These are phyloP conservation scores for Symphodus melops DNA, from an alignment of 2,113 vertebrate species.

Conservation along the genomic window DNA sequence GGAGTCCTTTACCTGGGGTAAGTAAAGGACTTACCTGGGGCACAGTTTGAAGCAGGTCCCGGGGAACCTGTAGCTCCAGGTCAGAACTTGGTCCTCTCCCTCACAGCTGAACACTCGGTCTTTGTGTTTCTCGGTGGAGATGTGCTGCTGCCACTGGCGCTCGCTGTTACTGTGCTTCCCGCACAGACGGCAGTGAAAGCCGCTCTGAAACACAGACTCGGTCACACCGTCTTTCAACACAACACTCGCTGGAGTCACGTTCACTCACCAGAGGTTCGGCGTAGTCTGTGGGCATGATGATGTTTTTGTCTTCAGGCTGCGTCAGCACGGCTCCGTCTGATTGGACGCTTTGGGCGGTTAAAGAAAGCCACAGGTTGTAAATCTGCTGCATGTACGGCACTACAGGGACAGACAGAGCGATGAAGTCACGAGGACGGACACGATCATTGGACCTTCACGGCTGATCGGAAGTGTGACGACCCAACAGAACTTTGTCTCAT, in stretches of 20 bases:
- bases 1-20: no score
- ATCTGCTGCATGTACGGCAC: slow-evolving; percentile 94
- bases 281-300: slow-evolving; percentile 95
- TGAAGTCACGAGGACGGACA: not conserved
- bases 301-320: slow-evolving; percentile 88
- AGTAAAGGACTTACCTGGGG: slow-evolving; percentile 78
- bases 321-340: slow-evolving; percentile 79
- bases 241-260: not conserved
- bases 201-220: slow-evolving; percentile 79
- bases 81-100: slow-evolving; percentile 88
- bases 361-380: slow-evolving; percentile 91
- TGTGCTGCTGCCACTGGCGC: slow-evolving; percentile 97
- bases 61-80: slow-evolving; percentile 94
- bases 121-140: slow-evolving; percentile 95
- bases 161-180: slow-evolving; percentile 96
- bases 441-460: no score
- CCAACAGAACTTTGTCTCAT: no score
- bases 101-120: slow-evolving; percentile 94
- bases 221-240: no score
- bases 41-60: slow-evolving; percentile 88
- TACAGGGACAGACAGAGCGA: slow-evolving; percentile 45
- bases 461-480: no score
- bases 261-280: slow-evolving; percentile 89
- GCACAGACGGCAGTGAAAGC: slow-evolving; percentile 93
- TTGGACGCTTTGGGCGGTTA: slow-evolving; percentile 83